phyloP scores from a whole-genome alignment of 2,797 vertebrate species.

The Hypotaenidia okinawae region DNA sequence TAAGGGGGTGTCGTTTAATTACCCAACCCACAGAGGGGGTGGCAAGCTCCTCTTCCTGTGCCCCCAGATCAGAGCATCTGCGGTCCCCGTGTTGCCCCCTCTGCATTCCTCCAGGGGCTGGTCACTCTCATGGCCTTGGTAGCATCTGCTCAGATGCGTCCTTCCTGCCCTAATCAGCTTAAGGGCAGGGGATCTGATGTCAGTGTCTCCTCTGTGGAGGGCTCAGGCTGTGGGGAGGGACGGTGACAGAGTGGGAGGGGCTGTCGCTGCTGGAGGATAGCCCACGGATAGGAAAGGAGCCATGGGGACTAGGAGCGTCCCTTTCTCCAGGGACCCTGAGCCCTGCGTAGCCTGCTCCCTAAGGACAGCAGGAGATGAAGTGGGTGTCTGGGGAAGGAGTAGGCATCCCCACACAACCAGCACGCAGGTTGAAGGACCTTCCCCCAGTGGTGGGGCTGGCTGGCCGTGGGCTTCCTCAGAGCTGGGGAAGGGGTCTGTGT shows the following conservation, averaged over 20 bases:
- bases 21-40: not conserved
- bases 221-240: not conserved
- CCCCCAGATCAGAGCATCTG: not conserved
- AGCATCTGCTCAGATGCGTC: not conserved
- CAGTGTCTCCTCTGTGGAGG: not conserved
- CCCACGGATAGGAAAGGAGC: not conserved
- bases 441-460: no score
- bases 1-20: not conserved
- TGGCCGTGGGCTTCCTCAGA: not conserved
- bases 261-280: not conserved
- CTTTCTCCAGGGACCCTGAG: not conserved
- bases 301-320: no score
- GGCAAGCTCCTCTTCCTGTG: not conserved
- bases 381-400: not conserved
- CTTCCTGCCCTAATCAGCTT: slow-evolving; percentile 46
- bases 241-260: no score
- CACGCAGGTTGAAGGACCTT: not conserved
- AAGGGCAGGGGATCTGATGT: slow-evolving; percentile 12
- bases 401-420: fast-evolving
- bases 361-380: not conserved
- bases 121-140: not conserved
- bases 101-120: not conserved
- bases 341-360: not conserved
- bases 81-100: not conserved
- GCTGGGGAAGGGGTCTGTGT: not conserved